These are phyloP conservation scores for Panopea generosa DNA, from an alignment of 2,888 invertebrate species.

Conservation along the genomic window DNA sequence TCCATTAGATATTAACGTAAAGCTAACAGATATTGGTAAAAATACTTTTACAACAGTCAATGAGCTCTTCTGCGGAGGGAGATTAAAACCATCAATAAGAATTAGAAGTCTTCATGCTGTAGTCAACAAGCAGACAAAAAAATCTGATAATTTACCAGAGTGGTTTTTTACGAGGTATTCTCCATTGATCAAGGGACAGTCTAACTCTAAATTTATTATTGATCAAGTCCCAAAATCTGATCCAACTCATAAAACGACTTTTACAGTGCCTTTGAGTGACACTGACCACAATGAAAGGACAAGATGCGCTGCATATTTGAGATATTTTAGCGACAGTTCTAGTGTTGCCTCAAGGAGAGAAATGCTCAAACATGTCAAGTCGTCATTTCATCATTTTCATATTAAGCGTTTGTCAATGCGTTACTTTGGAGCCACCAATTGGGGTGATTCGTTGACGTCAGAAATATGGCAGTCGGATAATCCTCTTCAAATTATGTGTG, in stretches of 20 bases:
- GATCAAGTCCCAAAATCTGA: conserved; percentile 42
- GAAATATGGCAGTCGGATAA: conserved; percentile 72
- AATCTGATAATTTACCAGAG: conserved; percentile 66
- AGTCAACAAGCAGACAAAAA: conserved; percentile 61
- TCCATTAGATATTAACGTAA: conserved; percentile 72
- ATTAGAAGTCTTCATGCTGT: conserved; percentile 72
- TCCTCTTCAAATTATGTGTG: conserved; percentile 62
- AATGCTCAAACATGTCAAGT: conserved; percentile 65
- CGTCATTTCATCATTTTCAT: conserved; percentile 69
- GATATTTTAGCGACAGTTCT: conserved; percentile 72
- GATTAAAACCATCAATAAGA: conserved; percentile 69
- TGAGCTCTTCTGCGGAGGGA: conserved; percentile 68
- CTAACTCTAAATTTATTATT: conserved; percentile 34
- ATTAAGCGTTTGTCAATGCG: conserved; percentile 68
- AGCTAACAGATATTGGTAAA: conserved; percentile 71
- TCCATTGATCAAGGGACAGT: conserved; percentile 18
- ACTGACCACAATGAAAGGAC: conserved; percentile 69
- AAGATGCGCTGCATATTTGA: conserved; percentile 72
- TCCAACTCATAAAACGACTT: conserved; percentile 52
- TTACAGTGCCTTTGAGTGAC: conserved; percentile 71
- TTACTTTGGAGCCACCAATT: conserved; percentile 67
- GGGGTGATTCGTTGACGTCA: conserved; percentile 71
- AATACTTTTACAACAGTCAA: conserved; percentile 70
- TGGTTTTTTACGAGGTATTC: conserved; percentile 75
- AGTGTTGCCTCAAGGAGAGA: conserved; percentile 69